Conservation (phyloP, 2,113 vertebrate genomes). For the Gasterosteus nipponicus region DNA sequence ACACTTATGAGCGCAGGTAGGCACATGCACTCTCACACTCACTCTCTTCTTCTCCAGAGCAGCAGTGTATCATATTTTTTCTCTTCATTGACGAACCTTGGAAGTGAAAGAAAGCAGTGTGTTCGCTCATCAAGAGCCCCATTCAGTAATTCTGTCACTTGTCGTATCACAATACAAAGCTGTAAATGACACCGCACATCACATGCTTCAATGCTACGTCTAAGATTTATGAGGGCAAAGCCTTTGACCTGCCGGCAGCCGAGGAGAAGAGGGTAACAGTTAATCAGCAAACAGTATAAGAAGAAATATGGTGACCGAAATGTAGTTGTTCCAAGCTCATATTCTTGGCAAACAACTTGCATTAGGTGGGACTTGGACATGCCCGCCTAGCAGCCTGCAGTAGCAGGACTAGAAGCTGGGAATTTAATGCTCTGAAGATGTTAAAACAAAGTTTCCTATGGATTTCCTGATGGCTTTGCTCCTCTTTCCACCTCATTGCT, state of each 20-base stretch:
- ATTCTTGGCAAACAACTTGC: neutral
- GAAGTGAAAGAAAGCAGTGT: conserved; percentile 33
- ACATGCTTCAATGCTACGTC: neutral
- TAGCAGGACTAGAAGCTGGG: neutral
- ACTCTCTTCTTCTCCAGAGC: neutral
- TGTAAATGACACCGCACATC: conserved; percentile 20
- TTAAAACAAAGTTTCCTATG: neutral
- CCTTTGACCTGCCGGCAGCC: conserved; percentile 1
- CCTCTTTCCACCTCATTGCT: neutral
- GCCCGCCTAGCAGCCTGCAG: too few species aligned
- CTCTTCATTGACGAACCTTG: conserved; percentile 1
- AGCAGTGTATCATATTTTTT: conserved; percentile 20
- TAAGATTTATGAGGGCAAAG: neutral
- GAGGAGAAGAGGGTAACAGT: neutral
- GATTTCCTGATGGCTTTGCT: neutral
- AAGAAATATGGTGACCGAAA: neutral
- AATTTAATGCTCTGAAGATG: neutral
- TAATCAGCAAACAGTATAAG: neutral
- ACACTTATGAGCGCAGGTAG: conserved; percentile 15
- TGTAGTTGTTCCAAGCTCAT: neutral
- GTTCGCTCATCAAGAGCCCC: conserved; percentile 15
- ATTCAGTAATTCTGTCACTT: conserved; percentile 37
- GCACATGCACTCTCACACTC: neutral
- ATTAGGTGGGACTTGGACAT: neutral
- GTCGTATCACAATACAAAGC: conserved; percentile 15